phyloP scores from a whole-genome alignment of 2,797 vertebrate genomes.

The Craterocephalus amniculus region DNA sequence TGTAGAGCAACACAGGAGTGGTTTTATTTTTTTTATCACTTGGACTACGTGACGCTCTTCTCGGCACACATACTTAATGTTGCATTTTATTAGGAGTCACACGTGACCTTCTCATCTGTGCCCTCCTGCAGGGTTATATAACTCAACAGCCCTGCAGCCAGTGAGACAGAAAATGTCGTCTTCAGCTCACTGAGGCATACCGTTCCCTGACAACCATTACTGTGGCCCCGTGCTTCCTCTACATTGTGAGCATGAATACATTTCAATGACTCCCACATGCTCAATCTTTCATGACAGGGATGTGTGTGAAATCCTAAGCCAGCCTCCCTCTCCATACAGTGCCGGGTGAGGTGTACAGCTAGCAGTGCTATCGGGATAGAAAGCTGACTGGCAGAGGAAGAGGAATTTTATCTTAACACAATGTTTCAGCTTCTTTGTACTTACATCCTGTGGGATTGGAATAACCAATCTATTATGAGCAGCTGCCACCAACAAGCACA shows the following conservation, averaged over 20 bases:
- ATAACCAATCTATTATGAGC: conserved; percentile 14
- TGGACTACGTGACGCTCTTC: conserved; percentile 31
- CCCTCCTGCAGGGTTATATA: conserved; percentile 80
- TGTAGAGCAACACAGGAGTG: conserved; percentile 22
- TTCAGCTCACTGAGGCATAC: conserved; percentile 82
- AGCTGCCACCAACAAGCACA: conserved; percentile 27
- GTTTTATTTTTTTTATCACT: conserved; percentile 32
- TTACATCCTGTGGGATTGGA: conserved; percentile 28
- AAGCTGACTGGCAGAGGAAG: conserved; percentile 57
- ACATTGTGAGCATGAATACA: conserved; percentile 80
- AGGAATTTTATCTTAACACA: conserved; percentile 44
- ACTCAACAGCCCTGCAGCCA: conserved; percentile 79
- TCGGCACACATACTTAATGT: conserved; percentile 63
- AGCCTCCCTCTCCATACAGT: conserved; percentile 55
- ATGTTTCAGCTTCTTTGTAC: conserved; percentile 33
- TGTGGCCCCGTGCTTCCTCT: conserved; percentile 72
- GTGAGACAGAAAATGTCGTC: conserved; percentile 83
- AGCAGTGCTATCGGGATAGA: conserved; percentile 35
- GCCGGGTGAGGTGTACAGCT: conserved; percentile 48
- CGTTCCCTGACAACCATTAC: conserved; percentile 80
- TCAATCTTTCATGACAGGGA: conserved; percentile 77
- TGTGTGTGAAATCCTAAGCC: conserved; percentile 74
- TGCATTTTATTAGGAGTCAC: conserved; percentile 73
- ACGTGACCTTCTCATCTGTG: conserved; percentile 77
- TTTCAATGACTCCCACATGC: conserved; percentile 81